Percentiles rank a stretch among this genome's conserved stretches.
These are phyloP conservation scores for Platichthys flesus DNA, from an alignment of 2,113 vertebrate genomes.

Conservation along the genomic window DNA sequence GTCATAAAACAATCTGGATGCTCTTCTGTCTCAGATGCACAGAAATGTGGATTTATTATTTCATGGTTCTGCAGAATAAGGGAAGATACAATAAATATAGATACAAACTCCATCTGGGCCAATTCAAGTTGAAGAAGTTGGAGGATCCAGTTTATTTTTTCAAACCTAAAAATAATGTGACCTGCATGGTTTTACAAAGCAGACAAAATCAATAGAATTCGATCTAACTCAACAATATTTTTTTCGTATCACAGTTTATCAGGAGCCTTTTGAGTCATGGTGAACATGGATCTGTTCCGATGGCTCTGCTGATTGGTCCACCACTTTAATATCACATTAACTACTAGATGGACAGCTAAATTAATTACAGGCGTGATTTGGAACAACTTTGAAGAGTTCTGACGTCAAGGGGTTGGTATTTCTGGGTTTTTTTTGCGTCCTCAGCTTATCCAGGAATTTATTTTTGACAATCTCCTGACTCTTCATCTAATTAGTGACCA, in stretches of 20 bases:
- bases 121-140: not conserved
- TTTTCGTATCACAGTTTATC: too few relatives aligned
- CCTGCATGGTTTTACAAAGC: not conserved
- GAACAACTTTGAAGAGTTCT: too few relatives aligned
- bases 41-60: not conserved
- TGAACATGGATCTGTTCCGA: too few relatives aligned
- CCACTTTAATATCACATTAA: too few relatives aligned
- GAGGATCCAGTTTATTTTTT: too few relatives aligned
- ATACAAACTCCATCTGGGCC: not conserved
- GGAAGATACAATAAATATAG: not conserved
- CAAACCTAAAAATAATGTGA: not conserved
- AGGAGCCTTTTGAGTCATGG: too few relatives aligned
- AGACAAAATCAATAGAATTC: too few relatives aligned
- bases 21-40: not conserved
- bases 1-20: constrained; percentile 49
- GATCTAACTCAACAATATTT: too few relatives aligned
- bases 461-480: not conserved
- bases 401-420: not conserved
- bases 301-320: too few relatives aligned
- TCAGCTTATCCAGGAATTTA: not conserved
- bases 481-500: not conserved
- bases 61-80: not conserved
- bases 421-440: not conserved
- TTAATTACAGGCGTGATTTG: too few relatives aligned
- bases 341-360: too few relatives aligned